A percentile compares a stretch with the other conserved stretches of the same genome.
Conservation (phyloP, 2,113 vertebrate species). For the Ursus arctos region DNA sequence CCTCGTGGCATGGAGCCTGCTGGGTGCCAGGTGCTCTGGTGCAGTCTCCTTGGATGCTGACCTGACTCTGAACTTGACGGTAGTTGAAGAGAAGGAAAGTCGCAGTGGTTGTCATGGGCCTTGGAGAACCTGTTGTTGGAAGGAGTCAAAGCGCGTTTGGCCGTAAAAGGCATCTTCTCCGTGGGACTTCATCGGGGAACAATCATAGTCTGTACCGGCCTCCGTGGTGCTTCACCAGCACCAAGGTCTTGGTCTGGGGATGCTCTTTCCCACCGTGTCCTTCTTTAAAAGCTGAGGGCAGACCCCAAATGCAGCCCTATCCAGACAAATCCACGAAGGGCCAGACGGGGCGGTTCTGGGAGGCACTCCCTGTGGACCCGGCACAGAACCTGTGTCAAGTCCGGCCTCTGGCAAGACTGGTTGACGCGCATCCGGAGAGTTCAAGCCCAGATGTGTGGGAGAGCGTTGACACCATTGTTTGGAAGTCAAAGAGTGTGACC, state of each 20-base stretch:
- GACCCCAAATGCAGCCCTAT: neutral
- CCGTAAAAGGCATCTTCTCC: neutral
- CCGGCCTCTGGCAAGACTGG: neutral
- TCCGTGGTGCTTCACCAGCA: accelerated
- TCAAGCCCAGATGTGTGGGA: neutral
- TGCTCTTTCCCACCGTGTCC: neutral
- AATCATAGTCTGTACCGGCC: accelerated
- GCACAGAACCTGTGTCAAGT: no score
- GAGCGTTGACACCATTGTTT: neutral
- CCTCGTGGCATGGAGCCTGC: neutral
- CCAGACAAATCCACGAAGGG: neutral
- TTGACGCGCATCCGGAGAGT: accelerated
- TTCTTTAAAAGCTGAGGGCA: neutral
- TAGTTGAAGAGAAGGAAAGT: neutral
- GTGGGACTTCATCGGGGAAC: accelerated
- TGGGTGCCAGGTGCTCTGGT: no score
- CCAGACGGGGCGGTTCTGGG: no score
- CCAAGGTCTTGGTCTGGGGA: neutral
- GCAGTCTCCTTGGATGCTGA: neutral
- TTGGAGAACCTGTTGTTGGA: neutral
- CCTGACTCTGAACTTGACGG: neutral
- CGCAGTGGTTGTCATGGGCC: no score
- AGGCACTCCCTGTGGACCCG: neutral
- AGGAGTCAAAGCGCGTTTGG: neutral
- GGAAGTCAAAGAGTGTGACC: neutral